Percentiles rank a stretch among this genome's conserved stretches.
These are phyloP conservation scores for Enteromius afrohamiltoni DNA, from an alignment of 2,797 vertebrate species.

Conservation along the genomic window DNA sequence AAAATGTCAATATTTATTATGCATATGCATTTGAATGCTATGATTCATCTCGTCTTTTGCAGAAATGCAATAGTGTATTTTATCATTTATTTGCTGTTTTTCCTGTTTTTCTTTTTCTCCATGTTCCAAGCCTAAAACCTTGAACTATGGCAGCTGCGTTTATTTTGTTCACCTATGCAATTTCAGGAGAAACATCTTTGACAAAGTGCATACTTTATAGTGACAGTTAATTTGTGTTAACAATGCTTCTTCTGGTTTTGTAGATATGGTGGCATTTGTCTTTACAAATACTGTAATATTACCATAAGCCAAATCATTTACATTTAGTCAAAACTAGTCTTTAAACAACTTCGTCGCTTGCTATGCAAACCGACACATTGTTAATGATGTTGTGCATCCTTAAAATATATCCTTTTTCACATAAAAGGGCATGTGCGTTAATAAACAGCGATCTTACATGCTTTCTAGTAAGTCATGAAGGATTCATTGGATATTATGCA, in stretches of 20 bases:
- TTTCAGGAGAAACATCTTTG: background rate
- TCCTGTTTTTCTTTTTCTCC: background rate
- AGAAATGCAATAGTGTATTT: background rate
- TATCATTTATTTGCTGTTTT: no score
- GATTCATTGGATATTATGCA: slow-evolving; percentile 65
- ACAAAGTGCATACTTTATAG: background rate
- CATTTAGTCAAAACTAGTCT: no score
- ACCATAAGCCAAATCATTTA: no score
- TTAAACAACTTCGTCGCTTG: background rate
- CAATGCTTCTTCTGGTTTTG: background rate
- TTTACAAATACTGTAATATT: no score
- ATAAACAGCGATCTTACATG: slow-evolving; percentile 53
- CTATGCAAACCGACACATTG: background rate
- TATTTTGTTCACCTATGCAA: background rate
- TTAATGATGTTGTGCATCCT: no score
- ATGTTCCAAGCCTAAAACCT: background rate
- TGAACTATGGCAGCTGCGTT: background rate
- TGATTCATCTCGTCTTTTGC: background rate
- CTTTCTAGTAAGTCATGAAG: slow-evolving; percentile 64
- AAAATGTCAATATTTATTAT: no score
- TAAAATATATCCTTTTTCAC: background rate
- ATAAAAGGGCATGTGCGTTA: slow-evolving; percentile 45
- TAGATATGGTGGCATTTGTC: no score
- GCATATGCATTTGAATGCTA: background rate
- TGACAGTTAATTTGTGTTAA: slow-evolving; percentile 5